Percentiles rank a stretch among this genome's conserved stretches.
Evolutionary conservation across 2,113 vertebrate genomes (phyloP).

Genomic region (Nothobranchius kuhntae): DNA sequence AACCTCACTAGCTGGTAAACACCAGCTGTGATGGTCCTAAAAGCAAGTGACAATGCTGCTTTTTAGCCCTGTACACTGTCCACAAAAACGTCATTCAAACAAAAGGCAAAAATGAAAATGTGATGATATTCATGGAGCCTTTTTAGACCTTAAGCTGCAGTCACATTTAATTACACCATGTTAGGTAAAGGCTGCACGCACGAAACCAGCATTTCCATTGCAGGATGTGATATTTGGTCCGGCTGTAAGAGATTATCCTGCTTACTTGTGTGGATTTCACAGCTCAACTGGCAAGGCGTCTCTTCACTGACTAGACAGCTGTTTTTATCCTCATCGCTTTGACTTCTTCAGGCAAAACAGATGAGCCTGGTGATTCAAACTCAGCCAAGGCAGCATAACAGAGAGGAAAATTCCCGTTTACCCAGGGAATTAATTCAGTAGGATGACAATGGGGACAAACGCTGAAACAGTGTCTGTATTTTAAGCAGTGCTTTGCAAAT

Average conservation of each 20-base stretch:
- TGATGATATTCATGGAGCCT: slow-evolving; percentile 17
- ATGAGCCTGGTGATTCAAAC: slow-evolving; percentile 59
- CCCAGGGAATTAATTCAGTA: slow-evolving; percentile 47
- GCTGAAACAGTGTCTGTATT: slow-evolving; percentile 33
- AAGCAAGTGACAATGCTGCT: not conserved
- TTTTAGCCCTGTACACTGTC: not conserved
- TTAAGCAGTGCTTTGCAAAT: slow-evolving; percentile 29
- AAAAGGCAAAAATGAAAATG: slow-evolving; percentile 21
- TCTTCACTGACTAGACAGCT: slow-evolving; percentile 62
- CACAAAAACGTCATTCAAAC: slow-evolving; percentile 10
- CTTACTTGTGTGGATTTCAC: slow-evolving; percentile 70
- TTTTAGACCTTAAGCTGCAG: slow-evolving; percentile 20
- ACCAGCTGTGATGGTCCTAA: not conserved
- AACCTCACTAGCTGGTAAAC: not conserved
- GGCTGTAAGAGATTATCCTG: slow-evolving; percentile 59
- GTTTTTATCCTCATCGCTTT: slow-evolving; percentile 46
- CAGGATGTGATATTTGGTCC: slow-evolving; percentile 57
- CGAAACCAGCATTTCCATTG: slow-evolving; percentile 40
- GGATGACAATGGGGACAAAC: slow-evolving; percentile 29
- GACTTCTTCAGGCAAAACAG: slow-evolving; percentile 62
- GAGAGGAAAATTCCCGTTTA: slow-evolving; percentile 49
- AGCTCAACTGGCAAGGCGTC: slow-evolving; percentile 61
- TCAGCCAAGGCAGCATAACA: slow-evolving; percentile 47
- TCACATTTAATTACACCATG: slow-evolving; percentile 39
- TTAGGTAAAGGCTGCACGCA: slow-evolving; percentile 39